These are phyloP conservation scores for Pachydiplax longipennis DNA, from an alignment of 2,888 invertebrate genomes.

Conservation along the genomic window DNA sequence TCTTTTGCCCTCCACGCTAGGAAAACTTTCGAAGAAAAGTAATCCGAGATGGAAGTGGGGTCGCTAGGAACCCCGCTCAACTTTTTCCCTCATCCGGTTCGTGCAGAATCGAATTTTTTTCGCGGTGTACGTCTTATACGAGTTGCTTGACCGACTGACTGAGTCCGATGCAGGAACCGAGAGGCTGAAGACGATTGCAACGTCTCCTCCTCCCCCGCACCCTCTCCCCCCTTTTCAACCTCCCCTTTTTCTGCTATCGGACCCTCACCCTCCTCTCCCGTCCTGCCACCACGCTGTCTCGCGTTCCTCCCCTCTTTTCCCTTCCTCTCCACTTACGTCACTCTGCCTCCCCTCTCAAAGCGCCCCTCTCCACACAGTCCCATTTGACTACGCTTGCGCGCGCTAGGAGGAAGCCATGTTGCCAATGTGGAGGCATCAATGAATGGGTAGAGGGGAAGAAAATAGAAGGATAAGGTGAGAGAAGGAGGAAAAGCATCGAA, in stretches of 20 bases:
- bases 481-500: neutral
- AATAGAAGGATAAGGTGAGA: neutral
- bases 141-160: constrained; percentile 39
- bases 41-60: too few species aligned
- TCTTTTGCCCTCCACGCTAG: too few species aligned
- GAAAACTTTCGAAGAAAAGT: too few species aligned
- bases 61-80: too few species aligned
- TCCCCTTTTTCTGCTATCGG: neutral
- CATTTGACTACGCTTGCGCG: constrained; percentile 41
- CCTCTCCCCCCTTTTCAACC: neutral
- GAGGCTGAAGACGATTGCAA: neutral
- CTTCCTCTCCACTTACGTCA: neutral
- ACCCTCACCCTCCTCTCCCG: neutral
- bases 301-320: neutral
- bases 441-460: neutral
- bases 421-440: constrained; percentile 18
- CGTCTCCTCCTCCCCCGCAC: neutral
- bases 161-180: constrained; percentile 12
- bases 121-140: neutral
- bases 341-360: neutral
- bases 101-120: too few species aligned
- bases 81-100: too few species aligned
- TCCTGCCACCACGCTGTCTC: neutral
- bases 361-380: neutral
- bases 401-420: constrained; percentile 39